phyloP scores from a whole-genome alignment of 64 coral and sea anemone genomes.

The Montipora foliosa region DNA sequence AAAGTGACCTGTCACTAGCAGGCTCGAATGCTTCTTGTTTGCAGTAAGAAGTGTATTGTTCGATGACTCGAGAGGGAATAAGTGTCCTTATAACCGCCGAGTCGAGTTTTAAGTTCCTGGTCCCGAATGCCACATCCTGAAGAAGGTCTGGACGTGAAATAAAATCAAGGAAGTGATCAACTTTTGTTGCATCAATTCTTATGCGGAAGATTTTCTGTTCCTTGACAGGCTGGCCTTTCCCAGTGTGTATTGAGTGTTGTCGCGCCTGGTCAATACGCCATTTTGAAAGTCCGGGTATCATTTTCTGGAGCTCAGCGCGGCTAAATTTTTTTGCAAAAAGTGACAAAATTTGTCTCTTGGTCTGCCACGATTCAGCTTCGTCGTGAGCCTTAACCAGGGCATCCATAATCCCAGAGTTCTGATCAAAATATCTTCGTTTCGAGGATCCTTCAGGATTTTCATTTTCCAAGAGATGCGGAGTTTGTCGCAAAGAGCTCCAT shows the following conservation, averaged over 20 bases:
- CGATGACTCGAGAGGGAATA: conserved; percentile 15
- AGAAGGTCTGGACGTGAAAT: conserved; percentile 20
- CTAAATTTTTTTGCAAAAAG: conserved; percentile 28
- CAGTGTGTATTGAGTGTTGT: conserved; percentile 11
- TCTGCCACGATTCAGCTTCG: too few species aligned
- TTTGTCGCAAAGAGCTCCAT: too few species aligned
- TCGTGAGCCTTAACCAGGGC: too few species aligned
- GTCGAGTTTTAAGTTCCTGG: conserved; percentile 40
- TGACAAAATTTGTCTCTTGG: neutral
- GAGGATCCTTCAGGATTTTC: too few species aligned
- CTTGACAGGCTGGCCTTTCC: conserved; percentile 22
- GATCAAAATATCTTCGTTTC: too few species aligned
- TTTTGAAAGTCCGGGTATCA: conserved; percentile 24
- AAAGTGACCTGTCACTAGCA: conserved; percentile 26
- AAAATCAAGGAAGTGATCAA: conserved; percentile 48
- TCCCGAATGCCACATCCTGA: conserved; percentile 39
- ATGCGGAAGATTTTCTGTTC: neutral
- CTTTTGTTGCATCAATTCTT: conserved; percentile 31
- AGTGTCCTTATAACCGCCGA: conserved; percentile 45
- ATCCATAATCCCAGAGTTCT: too few species aligned
- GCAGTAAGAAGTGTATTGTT: conserved; percentile 13
- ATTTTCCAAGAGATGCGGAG: too few species aligned
- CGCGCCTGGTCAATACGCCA: conserved; percentile 57
- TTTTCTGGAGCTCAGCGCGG: neutral
- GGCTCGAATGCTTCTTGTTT: conserved; percentile 6